Conservation (phyloP, 2,797 vertebrate genomes). For the Anguilla obscura region DNA sequence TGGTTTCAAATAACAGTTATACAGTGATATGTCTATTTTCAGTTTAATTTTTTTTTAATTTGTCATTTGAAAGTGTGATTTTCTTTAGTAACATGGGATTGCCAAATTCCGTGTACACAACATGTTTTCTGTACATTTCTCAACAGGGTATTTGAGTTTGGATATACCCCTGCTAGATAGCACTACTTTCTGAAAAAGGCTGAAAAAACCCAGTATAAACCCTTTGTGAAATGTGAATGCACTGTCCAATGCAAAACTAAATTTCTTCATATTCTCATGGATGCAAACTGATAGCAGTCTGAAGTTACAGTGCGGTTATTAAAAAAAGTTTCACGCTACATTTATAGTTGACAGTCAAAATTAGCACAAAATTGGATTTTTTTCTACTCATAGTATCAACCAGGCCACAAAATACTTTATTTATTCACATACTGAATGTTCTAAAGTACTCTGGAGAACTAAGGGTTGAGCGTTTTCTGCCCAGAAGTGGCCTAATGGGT, state of each 20-base stretch:
- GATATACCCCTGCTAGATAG: not conserved
- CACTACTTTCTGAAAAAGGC: not conserved
- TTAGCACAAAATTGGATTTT: not conserved
- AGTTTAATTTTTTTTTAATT: not conserved
- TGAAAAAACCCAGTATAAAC: not conserved
- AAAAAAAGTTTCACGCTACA: not conserved
- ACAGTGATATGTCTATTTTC: not conserved
- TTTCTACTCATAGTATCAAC: not conserved
- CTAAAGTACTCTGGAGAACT: too few relatives aligned
- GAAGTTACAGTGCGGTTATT: not conserved
- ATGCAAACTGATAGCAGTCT: not conserved
- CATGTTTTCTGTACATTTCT: not conserved
- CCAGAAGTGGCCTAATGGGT: too few relatives aligned
- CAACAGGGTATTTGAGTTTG: not conserved
- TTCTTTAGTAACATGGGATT: not conserved
- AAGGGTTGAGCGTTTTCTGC: too few relatives aligned
- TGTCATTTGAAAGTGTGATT: not conserved
- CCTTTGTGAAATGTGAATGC: not conserved
- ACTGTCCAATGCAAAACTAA: not conserved
- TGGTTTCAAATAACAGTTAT: not conserved
- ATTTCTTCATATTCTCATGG: not conserved
- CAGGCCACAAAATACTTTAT: not conserved
- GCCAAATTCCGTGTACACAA: not conserved
- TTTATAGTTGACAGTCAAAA: not conserved
- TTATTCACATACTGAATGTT: not conserved